A percentile compares a stretch with the other conserved stretches of the same genome.
These are phyloP conservation scores for Sitodiplosis mosellana DNA, from an alignment of 1,140 invertebrate genomes.

Conservation along the genomic window DNA sequence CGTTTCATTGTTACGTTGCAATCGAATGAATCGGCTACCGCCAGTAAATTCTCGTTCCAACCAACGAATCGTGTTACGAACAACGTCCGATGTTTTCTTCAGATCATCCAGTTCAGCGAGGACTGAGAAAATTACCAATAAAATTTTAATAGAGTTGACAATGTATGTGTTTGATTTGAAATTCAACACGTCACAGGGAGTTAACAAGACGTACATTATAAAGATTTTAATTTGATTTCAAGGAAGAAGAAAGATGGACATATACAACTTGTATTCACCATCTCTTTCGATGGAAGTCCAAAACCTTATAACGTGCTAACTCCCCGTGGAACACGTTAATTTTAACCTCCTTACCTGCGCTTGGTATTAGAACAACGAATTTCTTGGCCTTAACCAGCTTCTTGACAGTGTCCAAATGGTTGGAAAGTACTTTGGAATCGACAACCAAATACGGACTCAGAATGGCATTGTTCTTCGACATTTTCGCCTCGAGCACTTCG, in stretches of 20 bases:
- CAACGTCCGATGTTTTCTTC: constrained; percentile 56
- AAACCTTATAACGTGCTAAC: no score
- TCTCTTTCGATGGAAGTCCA: no score
- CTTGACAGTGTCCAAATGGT: constrained; percentile 53
- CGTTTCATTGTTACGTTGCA: constrained; percentile 62
- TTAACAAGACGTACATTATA: no score
- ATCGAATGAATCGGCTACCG: constrained; percentile 62
- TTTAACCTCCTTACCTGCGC: constrained; percentile 40
- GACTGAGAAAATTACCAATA: constrained; percentile 36
- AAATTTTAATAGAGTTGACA: no score
- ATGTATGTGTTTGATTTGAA: no score
- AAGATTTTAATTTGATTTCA: no score
- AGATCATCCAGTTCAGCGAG: constrained; percentile 69
- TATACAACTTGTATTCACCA: no score
- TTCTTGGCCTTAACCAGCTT: constrained; percentile 54
- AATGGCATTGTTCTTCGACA: constrained; percentile 18
- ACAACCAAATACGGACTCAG: constrained; percentile 59
- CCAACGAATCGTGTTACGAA: constrained; percentile 80
- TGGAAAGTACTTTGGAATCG: constrained; percentile 49
- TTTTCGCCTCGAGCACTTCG: constrained; percentile 36
- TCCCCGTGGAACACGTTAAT: constrained; percentile 4
- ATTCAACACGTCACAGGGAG: no score
- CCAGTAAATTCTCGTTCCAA: constrained; percentile 60
- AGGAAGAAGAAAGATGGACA: no score
- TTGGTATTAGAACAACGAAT: constrained; percentile 63